Evolutionary conservation across 2,888 invertebrate species (phyloP), one percentile per base, ranked within the genome.

Genomic region (Aphidius colemani): DNA sequence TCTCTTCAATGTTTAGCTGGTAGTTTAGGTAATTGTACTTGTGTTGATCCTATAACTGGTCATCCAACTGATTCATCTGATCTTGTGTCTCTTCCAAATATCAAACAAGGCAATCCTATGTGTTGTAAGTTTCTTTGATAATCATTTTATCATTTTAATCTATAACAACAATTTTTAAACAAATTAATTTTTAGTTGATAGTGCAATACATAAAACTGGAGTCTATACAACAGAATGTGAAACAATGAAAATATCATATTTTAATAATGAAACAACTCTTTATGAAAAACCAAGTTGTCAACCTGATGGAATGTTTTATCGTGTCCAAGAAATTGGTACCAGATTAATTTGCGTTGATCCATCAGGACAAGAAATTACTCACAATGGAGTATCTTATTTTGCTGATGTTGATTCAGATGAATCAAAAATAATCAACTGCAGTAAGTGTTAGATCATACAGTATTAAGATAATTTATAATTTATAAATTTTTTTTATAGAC

Each of bases 1-100:
- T 84, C 86, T 0, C 77, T 91, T 7, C 91, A 91, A 71, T 91
- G 91, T 72, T 80, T 88, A 4, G 83, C 81, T 3, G 85, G 84
- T 41, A 77, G 70, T 6, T 61, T 75, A 39, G 67, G 67, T 30
- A 72, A 70, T 48, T 90, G 91, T 73, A 84, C 87, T 66, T 92
- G 91, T 73, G 87, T 90, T 7, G 82, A 89, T 71, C 71, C 74
- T 0, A 67, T 84, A 50, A 87, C 86, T 40, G 89, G 89, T 0
- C 76, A 79, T 6, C 84, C 86, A 2, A 77, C 77, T 44, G 75
- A 75, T 7, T 67, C 67, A 4, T 69, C 66, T 6, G 46, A 67
- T 5, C 63, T 73, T 18, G 79, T 83, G n/a, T 76, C 79, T 43
- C 73, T 82, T 8, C 70, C 74, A 7, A 63, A 72, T 10, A 74